Conservation (phyloP, 1,140 invertebrate species). For the Bombus waltoni region DNA sequence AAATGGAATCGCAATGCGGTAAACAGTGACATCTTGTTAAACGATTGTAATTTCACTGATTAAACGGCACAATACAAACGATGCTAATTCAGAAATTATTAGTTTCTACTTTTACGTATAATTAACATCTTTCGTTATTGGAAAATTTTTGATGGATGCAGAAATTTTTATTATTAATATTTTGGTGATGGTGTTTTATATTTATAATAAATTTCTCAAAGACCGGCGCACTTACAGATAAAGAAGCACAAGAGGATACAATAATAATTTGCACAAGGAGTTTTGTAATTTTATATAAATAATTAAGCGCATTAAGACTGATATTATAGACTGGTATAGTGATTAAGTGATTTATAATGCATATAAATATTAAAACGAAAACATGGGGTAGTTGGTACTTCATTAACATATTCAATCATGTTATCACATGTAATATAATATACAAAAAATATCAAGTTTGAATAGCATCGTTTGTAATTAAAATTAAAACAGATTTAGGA, state of each 20-base stretch:
- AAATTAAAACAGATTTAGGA: not conserved
- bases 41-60: no score
- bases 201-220: not conserved
- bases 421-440: not conserved
- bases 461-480: conserved; percentile 35
- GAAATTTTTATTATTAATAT: not conserved
- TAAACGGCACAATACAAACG: conserved; percentile 1
- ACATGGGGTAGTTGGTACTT: not conserved
- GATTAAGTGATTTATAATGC: conserved; percentile 17
- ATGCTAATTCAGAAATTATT: conserved; percentile 27
- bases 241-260: not conserved
- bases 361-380: not conserved
- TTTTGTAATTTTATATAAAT: conserved; percentile 5
- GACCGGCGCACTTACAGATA: not conserved
- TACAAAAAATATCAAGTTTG: not conserved
- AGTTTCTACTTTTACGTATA: not conserved
- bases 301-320: conserved; percentile 30
- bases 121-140: not conserved
- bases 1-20: not conserved
- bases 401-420: not conserved
- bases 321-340: conserved; percentile 45
- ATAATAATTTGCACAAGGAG: not conserved
- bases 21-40: not conserved
- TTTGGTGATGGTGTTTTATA: not conserved
- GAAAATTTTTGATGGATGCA: not conserved